These are phyloP conservation scores for Invenusta paracnida DNA, from an alignment of 2,888 invertebrate species.

Conservation along the genomic window DNA sequence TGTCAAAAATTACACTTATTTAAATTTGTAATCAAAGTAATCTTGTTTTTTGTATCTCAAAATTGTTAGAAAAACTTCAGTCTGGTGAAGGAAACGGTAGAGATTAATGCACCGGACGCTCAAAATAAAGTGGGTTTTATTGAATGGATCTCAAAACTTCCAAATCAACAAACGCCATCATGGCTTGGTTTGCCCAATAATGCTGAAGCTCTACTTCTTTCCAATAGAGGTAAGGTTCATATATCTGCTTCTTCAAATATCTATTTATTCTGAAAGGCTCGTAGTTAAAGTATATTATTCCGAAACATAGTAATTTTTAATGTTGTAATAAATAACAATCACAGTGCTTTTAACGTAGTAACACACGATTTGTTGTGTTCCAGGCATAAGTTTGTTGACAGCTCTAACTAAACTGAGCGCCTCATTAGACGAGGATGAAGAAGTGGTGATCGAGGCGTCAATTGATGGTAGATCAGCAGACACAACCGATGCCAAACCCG, in stretches of 20 bases:
- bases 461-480: not conserved
- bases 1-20: no score
- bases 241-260: not conserved
- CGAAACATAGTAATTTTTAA: no score
- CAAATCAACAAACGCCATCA: conserved; percentile 91
- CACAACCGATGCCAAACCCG: conserved; percentile 78
- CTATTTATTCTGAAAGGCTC: no score
- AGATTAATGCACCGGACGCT: conserved; percentile 93
- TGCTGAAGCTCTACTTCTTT: conserved; percentile 81
- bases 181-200: conserved; percentile 98
- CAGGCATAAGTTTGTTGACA: conserved; percentile 38
- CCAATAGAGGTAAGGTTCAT: conserved; percentile 60
- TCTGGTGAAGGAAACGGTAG: conserved; percentile 69
- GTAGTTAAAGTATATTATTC: no score
- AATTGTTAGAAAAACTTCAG: conserved; percentile 72
- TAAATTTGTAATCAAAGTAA: conserved; percentile 67
- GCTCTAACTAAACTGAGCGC: conserved; percentile 42
- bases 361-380: not conserved
- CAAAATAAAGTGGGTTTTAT: conserved; percentile 85
- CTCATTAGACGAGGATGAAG: conserved; percentile 47
- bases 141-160: conserved; percentile 80
- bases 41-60: conserved; percentile 62
- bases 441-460: conserved; percentile 33
- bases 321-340: no score
- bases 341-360: no score